Base-by-base conservation (phyloP, 2,113 vertebrate genomes). In the Orcinus orca region DNA sequence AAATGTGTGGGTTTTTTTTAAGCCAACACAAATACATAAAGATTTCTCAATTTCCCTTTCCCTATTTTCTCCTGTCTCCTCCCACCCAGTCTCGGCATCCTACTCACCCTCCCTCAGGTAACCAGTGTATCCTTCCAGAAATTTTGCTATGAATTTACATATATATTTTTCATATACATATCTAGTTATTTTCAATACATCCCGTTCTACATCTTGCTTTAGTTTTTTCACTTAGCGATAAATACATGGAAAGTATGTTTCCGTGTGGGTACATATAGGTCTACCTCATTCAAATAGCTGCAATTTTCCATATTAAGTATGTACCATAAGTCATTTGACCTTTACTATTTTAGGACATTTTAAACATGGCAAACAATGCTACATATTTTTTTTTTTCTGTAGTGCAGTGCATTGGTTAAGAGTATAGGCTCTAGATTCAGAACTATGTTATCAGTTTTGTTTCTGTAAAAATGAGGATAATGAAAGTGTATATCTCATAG, bases 1-100 rank as follows among this genome's bases (percentile, higher is more conserved):
- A 67, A 74, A 31, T 1, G 23, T 15, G 8, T 21, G 17, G 17
- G 6, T 0, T 1, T 21, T 21, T 60, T 20, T 65, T 36, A 77
- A 36, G 6, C 15, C n/a, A 93, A 62, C 20, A 93, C 33, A 55
- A 55, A 12, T 55, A 18, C 41, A 17, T 73, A 12, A 50, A 81
- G 8, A 53, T 38, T 8, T 25, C 74, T 67, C 47, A 93, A 2
- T 62, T 38, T 67, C 8, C 14, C 25, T n/a, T 53, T 68, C 4
- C 11, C 5, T 50, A 44, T 63, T 53, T 29, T 76, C 21, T 53
- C 21, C 13, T 62, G 12, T 33, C 38, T 15, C 25, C 1, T 62
- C 20, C 2, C 2, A 62, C 17, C 20, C 17, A 53, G 9, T 20
- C 17, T 47, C 1, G 3, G 0, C 53, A 70, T 15, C 21, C 26